Evolutionary conservation across 37 sponge, comb jelly and placozoan genomes (phyloP).

Genomic region (Eunapius fragilis): DNA sequence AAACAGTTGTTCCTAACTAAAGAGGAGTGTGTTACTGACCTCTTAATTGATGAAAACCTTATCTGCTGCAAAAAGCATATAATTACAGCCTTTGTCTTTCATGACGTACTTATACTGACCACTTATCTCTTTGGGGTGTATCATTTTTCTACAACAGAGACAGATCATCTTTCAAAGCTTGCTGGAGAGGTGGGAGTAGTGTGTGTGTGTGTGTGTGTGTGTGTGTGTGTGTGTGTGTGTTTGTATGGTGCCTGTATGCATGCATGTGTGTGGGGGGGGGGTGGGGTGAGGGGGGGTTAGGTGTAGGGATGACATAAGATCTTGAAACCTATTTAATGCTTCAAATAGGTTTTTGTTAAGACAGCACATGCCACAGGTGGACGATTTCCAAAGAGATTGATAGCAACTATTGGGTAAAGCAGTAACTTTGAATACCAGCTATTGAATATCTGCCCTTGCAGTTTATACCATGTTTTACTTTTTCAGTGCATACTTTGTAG

Average conservation of each 20-base stretch:
- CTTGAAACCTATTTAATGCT: no score
- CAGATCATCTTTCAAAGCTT: constrained; percentile 68
- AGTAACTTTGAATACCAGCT: no score
- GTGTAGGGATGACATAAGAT: no score
- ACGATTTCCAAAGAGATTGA: not conserved
- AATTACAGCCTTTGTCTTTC: constrained; percentile 37
- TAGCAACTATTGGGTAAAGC: constrained; percentile 8
- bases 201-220: not conserved
- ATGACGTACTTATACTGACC: constrained; percentile 39
- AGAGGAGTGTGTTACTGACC: not conserved
- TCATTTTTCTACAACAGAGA: constrained; percentile 53
- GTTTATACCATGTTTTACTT: not conserved
- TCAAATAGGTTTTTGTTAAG: constrained; percentile 16
- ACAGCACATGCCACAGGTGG: not conserved
- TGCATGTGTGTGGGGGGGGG: no score
- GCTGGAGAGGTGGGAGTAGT: constrained; percentile 39
- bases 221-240: no score
- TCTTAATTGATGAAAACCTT: not conserved
- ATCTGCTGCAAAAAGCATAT: constrained; percentile 27
- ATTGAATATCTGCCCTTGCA: not conserved
- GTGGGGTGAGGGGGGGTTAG: no score
- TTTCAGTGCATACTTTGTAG: constrained; percentile 28
- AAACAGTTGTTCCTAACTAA: not conserved
- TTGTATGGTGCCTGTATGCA: no score
- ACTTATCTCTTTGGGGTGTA: constrained; percentile 66